A percentile compares a stretch with the other conserved stretches of the same genome.
Evolutionary conservation across 1,140 invertebrate species (phyloP).

Genomic region (Alviniconcha marisindica): DNA sequence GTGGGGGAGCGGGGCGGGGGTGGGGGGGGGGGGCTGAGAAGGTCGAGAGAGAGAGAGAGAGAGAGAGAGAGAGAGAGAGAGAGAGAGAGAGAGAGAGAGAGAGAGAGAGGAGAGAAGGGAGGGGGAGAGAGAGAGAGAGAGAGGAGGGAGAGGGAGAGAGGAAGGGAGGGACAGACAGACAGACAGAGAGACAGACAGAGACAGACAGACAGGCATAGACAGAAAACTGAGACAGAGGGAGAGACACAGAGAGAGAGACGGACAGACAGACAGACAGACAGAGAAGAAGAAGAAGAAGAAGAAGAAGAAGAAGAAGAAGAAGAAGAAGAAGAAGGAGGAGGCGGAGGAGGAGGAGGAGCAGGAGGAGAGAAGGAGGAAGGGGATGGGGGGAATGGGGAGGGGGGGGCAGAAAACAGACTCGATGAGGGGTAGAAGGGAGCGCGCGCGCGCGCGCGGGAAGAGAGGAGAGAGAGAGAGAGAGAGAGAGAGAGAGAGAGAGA

Average conservation of each 20-base stretch:
- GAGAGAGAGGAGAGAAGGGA: background rate
- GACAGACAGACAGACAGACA: background rate
- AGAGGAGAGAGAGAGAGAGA: background rate
- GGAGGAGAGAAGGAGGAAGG: background rate
- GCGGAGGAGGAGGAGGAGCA: background rate
- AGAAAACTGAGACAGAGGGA: background rate
- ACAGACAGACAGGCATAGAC: background rate
- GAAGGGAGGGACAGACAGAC: background rate
- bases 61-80: background rate
- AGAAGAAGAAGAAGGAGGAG: background rate
- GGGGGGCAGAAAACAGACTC: no score
- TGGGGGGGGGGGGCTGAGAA: no score
- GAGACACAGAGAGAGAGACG: background rate
- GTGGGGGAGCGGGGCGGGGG: no score
- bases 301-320: constrained; percentile 26
- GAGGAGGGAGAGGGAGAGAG: no score
- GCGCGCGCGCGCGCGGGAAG: background rate
- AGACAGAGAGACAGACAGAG: constrained; percentile 19
- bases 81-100: constrained; percentile 1
- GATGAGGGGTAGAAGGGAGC: no score
- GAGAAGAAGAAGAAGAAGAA: constrained; percentile 73
- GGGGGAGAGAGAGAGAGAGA: background rate
- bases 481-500: constrained; percentile 10
- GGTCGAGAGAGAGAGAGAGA: no score
- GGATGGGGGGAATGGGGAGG: no score